A percentile compares a stretch with the other conserved stretches of the same genome.
phyloP scores from a whole-genome alignment of 1,140 invertebrate species.

The Scaptomyza montana region DNA sequence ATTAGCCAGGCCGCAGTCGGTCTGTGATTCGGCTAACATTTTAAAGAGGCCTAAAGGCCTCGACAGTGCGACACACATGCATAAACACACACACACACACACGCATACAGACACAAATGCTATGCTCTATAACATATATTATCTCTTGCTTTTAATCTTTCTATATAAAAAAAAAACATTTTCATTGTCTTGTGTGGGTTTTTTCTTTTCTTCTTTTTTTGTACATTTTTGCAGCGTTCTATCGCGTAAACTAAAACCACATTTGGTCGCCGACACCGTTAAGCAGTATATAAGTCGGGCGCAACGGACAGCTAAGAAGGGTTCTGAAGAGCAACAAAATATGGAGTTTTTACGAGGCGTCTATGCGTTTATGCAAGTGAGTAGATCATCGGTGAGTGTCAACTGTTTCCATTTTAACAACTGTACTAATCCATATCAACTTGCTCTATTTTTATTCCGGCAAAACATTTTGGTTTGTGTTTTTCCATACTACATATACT shows the following conservation, averaged over 20 bases:
- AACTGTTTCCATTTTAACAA: conserved; percentile 80
- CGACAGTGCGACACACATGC: not conserved
- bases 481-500: conserved; percentile 63
- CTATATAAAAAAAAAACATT: no score
- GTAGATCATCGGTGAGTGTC: conserved; percentile 84
- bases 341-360: conserved; percentile 84
- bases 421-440: conserved; percentile 83
- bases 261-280: conserved; percentile 83
- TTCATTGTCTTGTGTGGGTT: not conserved
- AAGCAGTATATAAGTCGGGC: conserved; percentile 83
- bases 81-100: not conserved
- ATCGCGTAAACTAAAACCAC: conserved; percentile 82
- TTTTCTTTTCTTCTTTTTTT: not conserved
- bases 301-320: conserved; percentile 80
- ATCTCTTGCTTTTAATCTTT: no score
- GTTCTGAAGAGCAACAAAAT: conserved; percentile 83
- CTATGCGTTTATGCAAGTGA: conserved; percentile 84
- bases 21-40: conserved; percentile 45
- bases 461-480: conserved; percentile 67
- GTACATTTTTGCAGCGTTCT: conserved; percentile 57
- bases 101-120: not conserved
- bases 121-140: no score
- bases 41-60: conserved; percentile 37
- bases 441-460: conserved; percentile 82
- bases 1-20: conserved; percentile 51